Conservation (phyloP, 1,140 invertebrate species). For the Aporrectodea caliginosa region DNA sequence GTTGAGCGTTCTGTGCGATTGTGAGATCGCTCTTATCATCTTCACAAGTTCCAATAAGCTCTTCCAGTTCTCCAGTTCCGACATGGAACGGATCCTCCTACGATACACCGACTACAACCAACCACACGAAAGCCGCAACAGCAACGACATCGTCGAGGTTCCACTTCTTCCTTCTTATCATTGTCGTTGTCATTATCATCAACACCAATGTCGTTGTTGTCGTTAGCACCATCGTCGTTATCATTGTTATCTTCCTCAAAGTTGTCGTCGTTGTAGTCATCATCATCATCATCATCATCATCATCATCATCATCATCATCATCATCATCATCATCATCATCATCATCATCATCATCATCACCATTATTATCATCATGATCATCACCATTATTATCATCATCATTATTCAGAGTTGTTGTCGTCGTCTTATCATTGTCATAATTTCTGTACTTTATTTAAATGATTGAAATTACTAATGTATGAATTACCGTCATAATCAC, state of each 20-base stretch:
- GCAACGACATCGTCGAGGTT: conserved; percentile 94
- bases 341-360: too few species aligned
- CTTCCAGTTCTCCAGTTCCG: conserved; percentile 98
- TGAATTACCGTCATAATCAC: too few species aligned
- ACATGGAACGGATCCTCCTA: conserved; percentile 99
- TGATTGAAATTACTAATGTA: too few species aligned
- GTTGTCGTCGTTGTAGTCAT: background rate
- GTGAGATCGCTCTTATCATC: conserved; percentile 99
- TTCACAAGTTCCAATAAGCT: conserved; percentile 99
- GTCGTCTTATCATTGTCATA: too few species aligned
- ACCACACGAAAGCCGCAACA: conserved; percentile 98
- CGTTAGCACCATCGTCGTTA: too few species aligned
- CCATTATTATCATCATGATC: too few species aligned
- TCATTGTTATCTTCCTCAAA: background rate
- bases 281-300: background rate
- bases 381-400: too few species aligned
- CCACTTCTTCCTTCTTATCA: too few species aligned
- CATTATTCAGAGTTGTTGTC: too few species aligned
- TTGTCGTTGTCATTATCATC: too few species aligned
- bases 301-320: background rate
- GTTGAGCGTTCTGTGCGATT: conserved; percentile 96
- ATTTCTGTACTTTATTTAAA: too few species aligned
- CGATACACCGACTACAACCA: conserved; percentile 99
- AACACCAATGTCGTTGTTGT: too few species aligned
- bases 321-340: conserved; percentile 1